phyloP scores from a whole-genome alignment of 2,888 invertebrate species.

The Arenicola marina region DNA sequence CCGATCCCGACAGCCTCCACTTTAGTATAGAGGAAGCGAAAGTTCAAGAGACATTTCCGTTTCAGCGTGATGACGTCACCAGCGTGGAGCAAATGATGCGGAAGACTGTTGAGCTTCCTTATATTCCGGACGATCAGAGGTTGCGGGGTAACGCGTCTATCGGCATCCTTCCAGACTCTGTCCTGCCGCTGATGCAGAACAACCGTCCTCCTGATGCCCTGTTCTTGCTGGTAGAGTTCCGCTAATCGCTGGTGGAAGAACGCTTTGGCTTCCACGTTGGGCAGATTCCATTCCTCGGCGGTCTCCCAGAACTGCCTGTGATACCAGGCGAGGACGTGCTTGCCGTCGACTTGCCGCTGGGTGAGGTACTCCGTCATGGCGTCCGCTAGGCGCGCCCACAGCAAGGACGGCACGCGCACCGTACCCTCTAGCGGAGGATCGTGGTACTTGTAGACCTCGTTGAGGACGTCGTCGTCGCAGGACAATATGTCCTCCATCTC shows the following conservation, averaged over 20 bases:
- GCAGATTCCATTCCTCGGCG: conserved; percentile 32
- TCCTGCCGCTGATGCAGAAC: conserved; percentile 22
- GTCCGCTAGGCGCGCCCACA: conserved; percentile 40
- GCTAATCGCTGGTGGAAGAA: conserved; percentile 22
- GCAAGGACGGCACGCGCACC: conserved; percentile 38
- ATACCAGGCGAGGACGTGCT: conserved; percentile 46
- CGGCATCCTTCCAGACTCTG: conserved; percentile 28
- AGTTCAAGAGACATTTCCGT: conserved; percentile 24
- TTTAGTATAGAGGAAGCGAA: conserved; percentile 20
- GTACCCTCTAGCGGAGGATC: conserved; percentile 35
- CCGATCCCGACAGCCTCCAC: conserved; percentile 17
- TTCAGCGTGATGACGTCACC: conserved; percentile 9
- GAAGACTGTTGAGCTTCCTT: conserved; percentile 30
- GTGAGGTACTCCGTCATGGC: conserved; percentile 40
- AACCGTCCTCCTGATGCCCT: conserved; percentile 27
- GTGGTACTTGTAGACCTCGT: conserved; percentile 38
- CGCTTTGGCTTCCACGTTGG: not conserved
- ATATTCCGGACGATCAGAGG: conserved; percentile 20
- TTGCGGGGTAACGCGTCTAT: conserved; percentile 27
- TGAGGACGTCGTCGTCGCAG: conserved; percentile 36
- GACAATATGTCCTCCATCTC: conserved; percentile 38
- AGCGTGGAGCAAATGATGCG: conserved; percentile 28
- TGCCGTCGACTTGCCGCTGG: conserved; percentile 42
- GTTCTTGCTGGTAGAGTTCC: conserved; percentile 21
- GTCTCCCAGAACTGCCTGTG: conserved; percentile 42